Evolutionary conservation across 2,113 vertebrate genomes (phyloP).

Genomic region (Elephas maximus): DNA sequence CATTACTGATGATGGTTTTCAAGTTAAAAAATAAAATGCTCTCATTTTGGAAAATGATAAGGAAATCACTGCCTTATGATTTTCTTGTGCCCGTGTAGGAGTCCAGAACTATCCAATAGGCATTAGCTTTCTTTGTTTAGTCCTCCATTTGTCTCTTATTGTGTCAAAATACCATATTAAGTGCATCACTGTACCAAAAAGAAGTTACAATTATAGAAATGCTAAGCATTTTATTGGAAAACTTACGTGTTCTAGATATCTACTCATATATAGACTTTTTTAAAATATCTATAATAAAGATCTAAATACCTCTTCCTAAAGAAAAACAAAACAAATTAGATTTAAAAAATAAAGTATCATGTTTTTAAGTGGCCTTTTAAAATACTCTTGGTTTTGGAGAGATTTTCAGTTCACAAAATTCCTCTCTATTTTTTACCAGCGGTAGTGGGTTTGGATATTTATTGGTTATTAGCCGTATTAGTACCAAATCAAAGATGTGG

Average conservation of each 20-base stretch:
- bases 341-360: background rate
- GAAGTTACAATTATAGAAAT: background rate
- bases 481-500: constrained; percentile 70
- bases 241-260: background rate
- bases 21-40: background rate
- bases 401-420: background rate
- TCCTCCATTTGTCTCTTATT: background rate
- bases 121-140: constrained; percentile 36
- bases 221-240: constrained; percentile 9
- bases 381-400: constrained; percentile 13
- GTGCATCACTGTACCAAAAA: background rate
- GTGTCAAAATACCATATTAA: constrained; percentile 69
- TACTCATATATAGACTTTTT: background rate
- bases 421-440: constrained; percentile 37
- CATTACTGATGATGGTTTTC: background rate
- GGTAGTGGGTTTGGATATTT: constrained; percentile 45
- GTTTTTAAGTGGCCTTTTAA: constrained; percentile 14
- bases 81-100: background rate
- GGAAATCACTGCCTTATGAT: background rate
- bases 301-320: constrained; percentile 56
- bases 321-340: background rate
- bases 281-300: background rate
- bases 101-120: background rate
- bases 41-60: constrained; percentile 34
- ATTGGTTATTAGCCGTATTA: constrained; percentile 79